A percentile compares a stretch with the other conserved stretches of the same genome.
Conservation (phyloP, 2,113 vertebrate genomes). For the Zosterops borbonicus region DNA sequence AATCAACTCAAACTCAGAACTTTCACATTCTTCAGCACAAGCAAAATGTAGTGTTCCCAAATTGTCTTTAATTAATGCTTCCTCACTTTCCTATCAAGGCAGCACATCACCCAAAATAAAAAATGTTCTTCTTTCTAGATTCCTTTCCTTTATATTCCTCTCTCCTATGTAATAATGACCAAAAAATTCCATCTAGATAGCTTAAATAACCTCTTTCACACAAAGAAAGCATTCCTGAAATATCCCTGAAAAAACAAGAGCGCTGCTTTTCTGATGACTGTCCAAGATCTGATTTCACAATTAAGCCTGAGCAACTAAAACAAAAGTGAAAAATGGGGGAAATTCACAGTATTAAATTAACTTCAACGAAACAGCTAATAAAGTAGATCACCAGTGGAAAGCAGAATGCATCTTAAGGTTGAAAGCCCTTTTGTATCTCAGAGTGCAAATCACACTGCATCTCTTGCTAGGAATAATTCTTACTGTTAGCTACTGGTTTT, state of each 20-base stretch:
- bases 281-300: neutral
- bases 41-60: neutral
- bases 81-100: neutral
- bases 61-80: neutral
- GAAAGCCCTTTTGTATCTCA: neutral
- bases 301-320: neutral
- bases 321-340: neutral
- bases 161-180: neutral
- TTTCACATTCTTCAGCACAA: neutral
- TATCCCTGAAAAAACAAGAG: neutral
- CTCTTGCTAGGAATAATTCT: neutral
- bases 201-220: neutral
- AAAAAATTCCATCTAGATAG: neutral
- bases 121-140: neutral
- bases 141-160: neutral
- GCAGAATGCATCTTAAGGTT: neutral
- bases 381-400: conserved; percentile 42
- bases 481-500: neutral
- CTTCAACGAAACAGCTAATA: neutral
- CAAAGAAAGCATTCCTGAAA: neutral
- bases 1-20: neutral
- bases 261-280: neutral
- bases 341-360: neutral
- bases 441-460: neutral
- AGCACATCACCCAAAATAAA: neutral